Conservation (phyloP, 2,797 vertebrate species). For the Thamnophis elegans region DNA sequence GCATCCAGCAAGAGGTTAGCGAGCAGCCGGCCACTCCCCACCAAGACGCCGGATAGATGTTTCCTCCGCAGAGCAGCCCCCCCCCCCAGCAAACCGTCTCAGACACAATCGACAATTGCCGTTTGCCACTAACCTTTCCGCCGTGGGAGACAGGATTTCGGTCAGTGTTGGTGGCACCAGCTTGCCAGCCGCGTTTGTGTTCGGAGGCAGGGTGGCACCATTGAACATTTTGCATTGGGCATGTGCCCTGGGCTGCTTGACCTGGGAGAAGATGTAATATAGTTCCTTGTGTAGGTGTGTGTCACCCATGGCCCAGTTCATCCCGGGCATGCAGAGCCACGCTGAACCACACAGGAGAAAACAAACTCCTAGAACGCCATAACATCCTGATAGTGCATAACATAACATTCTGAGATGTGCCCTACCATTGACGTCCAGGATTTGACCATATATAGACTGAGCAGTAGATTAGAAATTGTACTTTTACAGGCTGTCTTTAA, state of each 20-base stretch:
- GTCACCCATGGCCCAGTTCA: too few species aligned
- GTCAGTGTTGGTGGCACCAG: not conserved
- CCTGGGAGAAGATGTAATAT: constrained; percentile 18
- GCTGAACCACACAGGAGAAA: too few species aligned
- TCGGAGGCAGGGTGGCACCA: not conserved
- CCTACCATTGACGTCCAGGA: too few species aligned
- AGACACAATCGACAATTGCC: accelerated
- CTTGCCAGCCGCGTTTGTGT: accelerated
- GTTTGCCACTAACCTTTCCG: not conserved
- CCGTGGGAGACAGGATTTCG: not conserved
- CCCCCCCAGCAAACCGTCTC: not conserved
- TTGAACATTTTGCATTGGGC: not conserved
- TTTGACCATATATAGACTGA: too few species aligned
- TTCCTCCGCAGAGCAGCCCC: not conserved
- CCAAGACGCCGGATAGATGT: not conserved
- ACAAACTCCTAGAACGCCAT: too few species aligned
- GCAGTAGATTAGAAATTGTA: too few species aligned
- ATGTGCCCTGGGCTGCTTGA: not conserved
- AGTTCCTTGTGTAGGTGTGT: too few species aligned
- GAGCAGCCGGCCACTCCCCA: not conserved
- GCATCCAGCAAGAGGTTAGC: not conserved
- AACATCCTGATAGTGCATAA: too few species aligned
- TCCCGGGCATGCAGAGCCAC: too few species aligned
- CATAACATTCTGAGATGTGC: too few species aligned
- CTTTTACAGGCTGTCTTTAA: too few species aligned